Evolutionary conservation across 2,113 vertebrate species (phyloP).

Genomic region (Ibidorhyncha struthersii): DNA sequence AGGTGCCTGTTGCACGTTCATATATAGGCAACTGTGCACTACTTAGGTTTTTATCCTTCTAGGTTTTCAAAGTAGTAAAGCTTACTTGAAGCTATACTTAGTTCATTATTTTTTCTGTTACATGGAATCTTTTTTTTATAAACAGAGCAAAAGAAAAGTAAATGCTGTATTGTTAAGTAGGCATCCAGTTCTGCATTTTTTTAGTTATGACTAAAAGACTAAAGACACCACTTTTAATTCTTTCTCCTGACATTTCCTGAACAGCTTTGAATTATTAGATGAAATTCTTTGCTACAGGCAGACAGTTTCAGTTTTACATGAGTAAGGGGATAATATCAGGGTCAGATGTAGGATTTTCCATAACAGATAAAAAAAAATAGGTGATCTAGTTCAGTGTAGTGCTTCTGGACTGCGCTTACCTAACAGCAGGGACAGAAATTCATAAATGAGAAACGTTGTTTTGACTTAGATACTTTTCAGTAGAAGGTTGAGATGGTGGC

Average conservation of each 20-base stretch:
- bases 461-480: neutral
- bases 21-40: neutral
- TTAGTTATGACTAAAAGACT: neutral
- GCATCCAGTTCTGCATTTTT: neutral
- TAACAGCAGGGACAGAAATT: neutral
- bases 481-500: neutral
- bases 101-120: neutral
- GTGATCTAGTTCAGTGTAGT: neutral
- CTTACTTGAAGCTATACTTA: neutral
- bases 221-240: neutral
- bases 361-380: neutral
- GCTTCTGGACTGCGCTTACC: neutral
- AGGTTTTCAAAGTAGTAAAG: neutral
- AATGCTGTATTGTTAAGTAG: neutral
- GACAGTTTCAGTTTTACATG: neutral
- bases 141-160: neutral
- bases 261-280: neutral
- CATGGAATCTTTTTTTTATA: neutral
- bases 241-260: neutral
- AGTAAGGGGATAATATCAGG: neutral
- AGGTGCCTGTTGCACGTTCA: accelerated
- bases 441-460: accelerated
- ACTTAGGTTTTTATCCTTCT: neutral
- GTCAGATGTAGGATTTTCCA: neutral
- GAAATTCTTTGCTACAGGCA: neutral